Conservation (phyloP, 2,113 vertebrate species). For the Lonchura striata region DNA sequence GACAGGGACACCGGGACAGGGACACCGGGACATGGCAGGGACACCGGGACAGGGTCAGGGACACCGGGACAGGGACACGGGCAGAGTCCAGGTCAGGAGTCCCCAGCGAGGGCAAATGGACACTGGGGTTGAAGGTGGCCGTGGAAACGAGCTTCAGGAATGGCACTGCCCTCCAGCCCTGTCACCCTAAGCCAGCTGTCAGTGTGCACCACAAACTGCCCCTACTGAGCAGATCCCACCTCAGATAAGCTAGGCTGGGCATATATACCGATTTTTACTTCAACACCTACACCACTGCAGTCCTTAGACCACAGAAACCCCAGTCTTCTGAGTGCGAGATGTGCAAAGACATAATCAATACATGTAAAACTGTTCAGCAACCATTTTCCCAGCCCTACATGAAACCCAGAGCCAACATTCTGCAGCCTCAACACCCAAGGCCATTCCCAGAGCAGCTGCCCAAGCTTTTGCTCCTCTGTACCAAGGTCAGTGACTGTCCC, state of each 20-base stretch:
- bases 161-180: not conserved
- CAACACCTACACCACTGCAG: not conserved
- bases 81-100: not conserved
- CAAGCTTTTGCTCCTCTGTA: not conserved
- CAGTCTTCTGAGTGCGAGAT: fast-evolving
- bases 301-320: not conserved
- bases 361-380: fast-evolving
- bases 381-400: fast-evolving
- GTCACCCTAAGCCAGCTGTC: not conserved
- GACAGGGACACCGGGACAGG: too few relatives aligned
- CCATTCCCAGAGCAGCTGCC: not conserved
- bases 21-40: too few relatives aligned
- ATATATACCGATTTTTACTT: fast-evolving
- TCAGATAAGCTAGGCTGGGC: not conserved
- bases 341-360: fast-evolving
- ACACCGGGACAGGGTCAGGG: too few relatives aligned
- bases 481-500: not conserved
- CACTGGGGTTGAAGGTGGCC: fast-evolving
- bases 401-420: not conserved
- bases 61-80: not conserved
- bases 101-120: not conserved
- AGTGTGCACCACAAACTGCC: not conserved
- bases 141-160: fast-evolving
- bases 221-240: fast-evolving
- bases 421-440: not conserved